Evolutionary conservation across 2,797 vertebrate species (phyloP).

Genomic region (Muscicapa striata): DNA sequence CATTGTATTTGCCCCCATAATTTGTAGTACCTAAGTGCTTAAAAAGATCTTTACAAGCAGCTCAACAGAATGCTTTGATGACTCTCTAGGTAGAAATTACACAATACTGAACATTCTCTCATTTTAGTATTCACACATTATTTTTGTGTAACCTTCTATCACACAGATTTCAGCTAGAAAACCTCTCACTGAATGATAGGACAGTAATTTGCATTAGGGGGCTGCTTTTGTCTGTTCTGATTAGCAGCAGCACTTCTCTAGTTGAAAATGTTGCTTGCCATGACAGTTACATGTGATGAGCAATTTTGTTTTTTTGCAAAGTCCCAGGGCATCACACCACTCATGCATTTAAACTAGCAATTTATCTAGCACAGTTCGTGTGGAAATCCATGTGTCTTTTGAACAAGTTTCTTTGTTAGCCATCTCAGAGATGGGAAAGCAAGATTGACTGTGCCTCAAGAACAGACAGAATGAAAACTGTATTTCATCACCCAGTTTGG

Average conservation of each 20-base stretch:
- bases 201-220: conserved; percentile 10
- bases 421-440: neutral
- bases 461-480: neutral
- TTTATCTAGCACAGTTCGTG: neutral
- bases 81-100: neutral
- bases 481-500: neutral
- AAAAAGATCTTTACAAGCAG: neutral
- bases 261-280: neutral
- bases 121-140: neutral
- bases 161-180: neutral
- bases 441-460: neutral
- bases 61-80: neutral
- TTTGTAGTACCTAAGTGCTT: neutral
- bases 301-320: neutral
- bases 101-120: neutral
- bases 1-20: neutral
- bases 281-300: neutral
- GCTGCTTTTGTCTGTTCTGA: neutral
- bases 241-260: conserved; percentile 10
- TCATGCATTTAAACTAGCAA: neutral
- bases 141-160: neutral
- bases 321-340: neutral
- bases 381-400: neutral
- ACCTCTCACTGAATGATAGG: neutral
- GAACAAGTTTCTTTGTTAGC: neutral